Conservation (phyloP, 2,797 vertebrate genomes). For the Sebastes matsubarae region DNA sequence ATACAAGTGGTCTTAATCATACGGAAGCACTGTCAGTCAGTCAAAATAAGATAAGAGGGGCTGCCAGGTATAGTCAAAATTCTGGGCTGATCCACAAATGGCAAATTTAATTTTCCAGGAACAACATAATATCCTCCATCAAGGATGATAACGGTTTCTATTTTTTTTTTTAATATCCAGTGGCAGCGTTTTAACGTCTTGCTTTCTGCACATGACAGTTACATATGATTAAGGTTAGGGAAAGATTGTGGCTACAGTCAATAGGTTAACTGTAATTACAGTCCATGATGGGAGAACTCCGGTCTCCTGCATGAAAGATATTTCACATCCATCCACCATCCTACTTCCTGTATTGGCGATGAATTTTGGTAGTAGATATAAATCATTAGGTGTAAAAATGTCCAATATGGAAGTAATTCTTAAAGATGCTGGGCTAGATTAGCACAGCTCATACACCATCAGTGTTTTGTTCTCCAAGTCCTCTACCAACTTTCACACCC, state of each 20-base stretch:
- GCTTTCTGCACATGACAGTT: neutral
- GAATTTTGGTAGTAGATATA: neutral
- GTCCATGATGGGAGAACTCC: neutral
- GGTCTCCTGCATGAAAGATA: neutral
- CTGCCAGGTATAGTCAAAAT: no score
- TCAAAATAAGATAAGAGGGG: no score
- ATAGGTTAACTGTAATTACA: neutral
- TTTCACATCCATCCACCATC: neutral
- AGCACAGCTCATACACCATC: neutral
- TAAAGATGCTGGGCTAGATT: neutral
- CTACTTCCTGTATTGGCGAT: neutral
- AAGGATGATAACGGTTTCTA: neutral
- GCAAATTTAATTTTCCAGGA: no score
- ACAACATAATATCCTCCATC: no score
- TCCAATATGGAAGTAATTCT: neutral
- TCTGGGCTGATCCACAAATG: no score
- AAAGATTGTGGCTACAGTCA: neutral
- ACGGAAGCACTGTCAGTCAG: no score
- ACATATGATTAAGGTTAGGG: neutral
- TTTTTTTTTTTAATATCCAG: neutral
- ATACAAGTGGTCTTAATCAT: no score
- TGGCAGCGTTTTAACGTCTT: neutral
- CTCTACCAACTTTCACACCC: neutral
- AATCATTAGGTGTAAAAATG: neutral
- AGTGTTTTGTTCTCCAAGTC: neutral